Percentiles rank a stretch among this genome's conserved stretches.
Evolutionary conservation across 1,140 invertebrate genomes (phyloP).

Genomic region (Euwallacea similis): DNA sequence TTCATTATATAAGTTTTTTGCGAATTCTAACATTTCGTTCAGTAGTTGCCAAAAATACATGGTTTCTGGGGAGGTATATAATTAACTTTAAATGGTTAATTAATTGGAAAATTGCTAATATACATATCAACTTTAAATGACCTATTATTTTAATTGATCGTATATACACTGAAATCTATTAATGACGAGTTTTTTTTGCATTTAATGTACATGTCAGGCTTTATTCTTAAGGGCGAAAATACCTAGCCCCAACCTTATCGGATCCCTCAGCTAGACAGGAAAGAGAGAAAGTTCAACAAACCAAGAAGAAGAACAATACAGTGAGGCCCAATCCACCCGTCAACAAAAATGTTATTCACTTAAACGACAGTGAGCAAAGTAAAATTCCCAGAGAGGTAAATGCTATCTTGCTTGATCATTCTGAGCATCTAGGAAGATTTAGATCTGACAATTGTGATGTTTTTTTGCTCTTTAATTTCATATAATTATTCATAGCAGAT

Average conservation of each 20-base stretch:
- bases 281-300: constrained; percentile 68
- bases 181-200: background rate
- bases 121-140: too few relatives aligned
- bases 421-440: too few relatives aligned
- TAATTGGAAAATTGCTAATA: too few relatives aligned
- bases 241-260: constrained; percentile 83
- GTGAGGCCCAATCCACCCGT: constrained; percentile 61
- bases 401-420: background rate
- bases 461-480: background rate
- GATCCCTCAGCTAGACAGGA: constrained; percentile 78
- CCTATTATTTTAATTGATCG: too few relatives aligned
- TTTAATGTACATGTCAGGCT: background rate
- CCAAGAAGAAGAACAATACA: constrained; percentile 62
- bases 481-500: constrained; percentile 6
- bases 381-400: constrained; percentile 50
- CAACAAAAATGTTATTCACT: constrained; percentile 48
- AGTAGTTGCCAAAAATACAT: too few relatives aligned
- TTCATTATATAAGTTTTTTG: too few relatives aligned
- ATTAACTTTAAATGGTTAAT: too few relatives aligned
- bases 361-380: constrained; percentile 48
- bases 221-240: constrained; percentile 68
- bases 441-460: too few relatives aligned
- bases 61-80: too few relatives aligned
- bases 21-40: too few relatives aligned
- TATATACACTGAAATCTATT: too few relatives aligned